phyloP scores from a whole-genome alignment of 2,113 vertebrate genomes.

The Megaptera novaeangliae region DNA sequence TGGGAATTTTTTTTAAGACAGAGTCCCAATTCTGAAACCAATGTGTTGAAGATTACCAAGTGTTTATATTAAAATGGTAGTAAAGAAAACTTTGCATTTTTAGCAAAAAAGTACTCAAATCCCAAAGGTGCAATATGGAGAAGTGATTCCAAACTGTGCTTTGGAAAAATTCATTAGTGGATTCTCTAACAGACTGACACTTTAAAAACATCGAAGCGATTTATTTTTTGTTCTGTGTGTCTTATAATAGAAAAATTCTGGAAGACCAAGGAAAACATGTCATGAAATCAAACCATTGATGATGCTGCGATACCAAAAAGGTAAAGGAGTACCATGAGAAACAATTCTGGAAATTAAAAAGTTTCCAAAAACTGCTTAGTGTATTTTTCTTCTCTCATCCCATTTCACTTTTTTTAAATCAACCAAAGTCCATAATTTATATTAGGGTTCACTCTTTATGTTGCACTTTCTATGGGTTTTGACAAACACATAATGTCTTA shows the following conservation, averaged over 20 bases:
- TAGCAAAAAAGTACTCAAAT: neutral
- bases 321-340: neutral
- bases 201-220: neutral
- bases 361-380: neutral
- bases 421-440: neutral
- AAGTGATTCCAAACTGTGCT: neutral
- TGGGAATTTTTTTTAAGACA: neutral
- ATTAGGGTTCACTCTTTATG: neutral
- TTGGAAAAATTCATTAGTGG: neutral
- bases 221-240: neutral
- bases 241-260: neutral
- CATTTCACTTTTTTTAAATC: neutral
- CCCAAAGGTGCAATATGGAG: neutral
- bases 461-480: neutral
- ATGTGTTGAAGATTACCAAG: neutral
- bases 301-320: neutral
- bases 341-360: neutral
- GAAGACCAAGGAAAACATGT: neutral
- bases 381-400: neutral
- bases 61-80: neutral
- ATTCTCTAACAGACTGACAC: neutral
- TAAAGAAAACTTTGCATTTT: neutral
- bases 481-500: neutral
- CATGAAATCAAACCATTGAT: neutral
- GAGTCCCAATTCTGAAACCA: neutral